Evolutionary conservation across 2,888 invertebrate species (phyloP), one percentile per base, ranked within the genome.

Genomic region (Laothoe populi): DNA sequence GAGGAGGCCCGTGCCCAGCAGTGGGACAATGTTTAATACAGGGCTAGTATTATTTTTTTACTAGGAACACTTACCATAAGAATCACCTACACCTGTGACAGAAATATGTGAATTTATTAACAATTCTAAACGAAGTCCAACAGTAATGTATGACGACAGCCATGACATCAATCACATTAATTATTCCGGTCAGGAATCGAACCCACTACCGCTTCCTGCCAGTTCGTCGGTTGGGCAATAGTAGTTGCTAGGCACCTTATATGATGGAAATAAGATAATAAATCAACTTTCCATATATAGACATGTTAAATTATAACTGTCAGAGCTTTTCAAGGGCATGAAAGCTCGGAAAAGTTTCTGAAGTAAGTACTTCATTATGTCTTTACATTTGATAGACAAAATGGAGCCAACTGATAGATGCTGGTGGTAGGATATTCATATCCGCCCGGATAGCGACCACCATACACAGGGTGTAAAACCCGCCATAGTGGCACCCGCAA

Each of bases 161-260:
- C 63, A 70, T 78, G 81, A 81, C 85, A 83, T 82, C 77, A 79
- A 80, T 82, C 81, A 79, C 75, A 83, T 87, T 75, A 80, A 70
- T 68, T 80, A 90, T 90, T 89, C 90, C 72, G 70, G 78, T 89
- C 90, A 90, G 87, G 88, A 79, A 72, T 82, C 82, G 79, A 87
- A 87, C 79, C 78, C 81, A 85, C 89, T 89, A 84, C 88, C 89
- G 88, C 82, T 90, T 90, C 90, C 90, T 87, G 89, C 69, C 77
- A 61, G 66, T 66, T 70, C 71, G 64, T 19, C 62, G 49, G 64
- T 60, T 68, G 66, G 64, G 63, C 62, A 63, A 64, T 68, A 63
- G 58, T 62, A 48, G 58, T 58, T 42, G 48, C 44, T 59, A 59
- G 19, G 59, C 26, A 53, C 59, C 72, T 75, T 70, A 74, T 71